These are phyloP conservation scores for Beaufortia kweichowensis DNA, from an alignment of 2,113 vertebrate species.

Conservation along the genomic window DNA sequence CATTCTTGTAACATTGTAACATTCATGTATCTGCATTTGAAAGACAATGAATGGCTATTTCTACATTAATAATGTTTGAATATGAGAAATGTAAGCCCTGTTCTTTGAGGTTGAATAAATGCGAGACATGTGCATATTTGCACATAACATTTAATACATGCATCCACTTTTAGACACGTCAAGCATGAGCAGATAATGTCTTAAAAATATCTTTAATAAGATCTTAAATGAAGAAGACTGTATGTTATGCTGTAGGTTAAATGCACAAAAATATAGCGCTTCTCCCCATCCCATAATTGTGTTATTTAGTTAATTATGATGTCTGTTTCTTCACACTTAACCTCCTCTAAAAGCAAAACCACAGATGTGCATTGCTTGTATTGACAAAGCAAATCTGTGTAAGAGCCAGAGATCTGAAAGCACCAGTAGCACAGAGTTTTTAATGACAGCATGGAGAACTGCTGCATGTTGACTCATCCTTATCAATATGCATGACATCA, in stretches of 20 bases:
- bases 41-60: neutral
- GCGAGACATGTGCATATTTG: no score
- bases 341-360: no score
- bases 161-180: neutral
- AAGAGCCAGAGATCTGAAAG: no score
- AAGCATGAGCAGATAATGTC: neutral
- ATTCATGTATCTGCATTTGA: slow-evolving; percentile 17
- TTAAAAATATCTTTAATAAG: no score
- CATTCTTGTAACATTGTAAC: neutral
- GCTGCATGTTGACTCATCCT: slow-evolving; percentile 42
- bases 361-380: no score
- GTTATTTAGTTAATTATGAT: no score
- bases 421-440: neutral
- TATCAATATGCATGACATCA: slow-evolving; percentile 46
- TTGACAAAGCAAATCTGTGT: no score
- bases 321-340: no score
- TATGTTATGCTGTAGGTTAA: neutral
- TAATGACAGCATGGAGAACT: slow-evolving; percentile 14
- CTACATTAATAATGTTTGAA: no score
- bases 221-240: neutral
- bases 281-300: neutral
- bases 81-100: no score
- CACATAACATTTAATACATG: no score
- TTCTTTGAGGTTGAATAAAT: no score
- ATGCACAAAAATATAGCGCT: neutral